Conservation (phyloP, 2,113 vertebrate species). For the Crotalus helleri region DNA sequence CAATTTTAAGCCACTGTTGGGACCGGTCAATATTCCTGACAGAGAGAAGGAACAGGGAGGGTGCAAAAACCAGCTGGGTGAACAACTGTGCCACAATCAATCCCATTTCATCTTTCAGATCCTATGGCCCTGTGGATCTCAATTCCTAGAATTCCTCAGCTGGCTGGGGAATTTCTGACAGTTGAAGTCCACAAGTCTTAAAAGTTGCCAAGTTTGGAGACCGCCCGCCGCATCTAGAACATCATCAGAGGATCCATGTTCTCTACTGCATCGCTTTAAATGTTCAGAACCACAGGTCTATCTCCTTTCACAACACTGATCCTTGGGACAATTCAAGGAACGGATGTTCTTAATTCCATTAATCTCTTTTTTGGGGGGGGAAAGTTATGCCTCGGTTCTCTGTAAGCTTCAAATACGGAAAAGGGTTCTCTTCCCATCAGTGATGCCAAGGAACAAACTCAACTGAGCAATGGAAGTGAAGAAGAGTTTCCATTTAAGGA, state of each 20-base stretch:
- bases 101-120: not conserved
- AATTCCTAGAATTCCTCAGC: not conserved
- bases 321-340: not conserved
- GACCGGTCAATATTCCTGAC: not conserved
- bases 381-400: not conserved
- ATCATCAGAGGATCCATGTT: not conserved
- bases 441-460: not conserved
- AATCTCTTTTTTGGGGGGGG: not conserved
- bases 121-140: not conserved
- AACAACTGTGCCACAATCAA: not conserved
- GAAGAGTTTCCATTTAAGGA: not conserved
- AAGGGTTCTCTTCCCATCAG: not conserved
- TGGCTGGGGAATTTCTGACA: not conserved
- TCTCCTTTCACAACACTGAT: not conserved
- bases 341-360: not conserved
- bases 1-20: not conserved
- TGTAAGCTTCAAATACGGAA: not conserved
- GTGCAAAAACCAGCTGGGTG: not conserved
- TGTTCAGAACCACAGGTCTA: not conserved
- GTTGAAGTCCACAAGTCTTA: not conserved
- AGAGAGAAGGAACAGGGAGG: not conserved
- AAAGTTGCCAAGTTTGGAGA: not conserved
- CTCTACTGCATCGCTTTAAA: not conserved
- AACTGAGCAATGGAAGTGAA: not conserved
- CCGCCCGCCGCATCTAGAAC: not conserved